Conservation (phyloP, 2,113 vertebrate genomes). For the Fulmarus glacialis region DNA sequence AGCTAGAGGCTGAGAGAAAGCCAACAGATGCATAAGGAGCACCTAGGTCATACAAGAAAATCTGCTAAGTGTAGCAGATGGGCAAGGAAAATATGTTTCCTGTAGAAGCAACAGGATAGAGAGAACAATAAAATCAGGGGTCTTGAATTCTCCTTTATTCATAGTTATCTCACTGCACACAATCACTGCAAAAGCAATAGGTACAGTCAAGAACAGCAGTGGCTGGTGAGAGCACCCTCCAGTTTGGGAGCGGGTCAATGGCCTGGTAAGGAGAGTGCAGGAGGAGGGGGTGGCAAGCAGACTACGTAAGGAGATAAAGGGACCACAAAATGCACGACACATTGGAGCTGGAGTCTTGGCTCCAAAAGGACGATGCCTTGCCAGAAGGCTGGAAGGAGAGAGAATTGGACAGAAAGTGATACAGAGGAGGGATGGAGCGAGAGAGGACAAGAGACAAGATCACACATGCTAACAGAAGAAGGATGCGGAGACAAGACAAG, state of each 20-base stretch:
- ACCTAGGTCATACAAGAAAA: neutral
- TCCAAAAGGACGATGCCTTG: neutral
- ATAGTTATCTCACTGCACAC: neutral
- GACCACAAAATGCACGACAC: neutral
- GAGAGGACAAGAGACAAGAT: neutral
- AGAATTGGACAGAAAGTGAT: neutral
- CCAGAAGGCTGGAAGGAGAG: neutral
- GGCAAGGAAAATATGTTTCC: neutral
- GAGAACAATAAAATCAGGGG: neutral
- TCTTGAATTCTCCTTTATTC: neutral
- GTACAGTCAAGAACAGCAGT: neutral
- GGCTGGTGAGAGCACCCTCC: neutral
- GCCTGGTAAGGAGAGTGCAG: neutral
- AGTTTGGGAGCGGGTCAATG: neutral
- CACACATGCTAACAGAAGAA: neutral
- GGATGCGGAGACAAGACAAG: neutral
- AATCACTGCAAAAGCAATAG: neutral
- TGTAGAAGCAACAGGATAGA: neutral
- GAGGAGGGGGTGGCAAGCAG: neutral
- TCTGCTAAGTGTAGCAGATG: neutral
- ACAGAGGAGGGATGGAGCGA: neutral
- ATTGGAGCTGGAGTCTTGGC: neutral
- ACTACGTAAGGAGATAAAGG: neutral
- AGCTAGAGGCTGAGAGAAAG: neutral
- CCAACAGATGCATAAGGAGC: neutral